Conservation (phyloP, 2,888 invertebrate species). For the Drosophila buzzatii region DNA sequence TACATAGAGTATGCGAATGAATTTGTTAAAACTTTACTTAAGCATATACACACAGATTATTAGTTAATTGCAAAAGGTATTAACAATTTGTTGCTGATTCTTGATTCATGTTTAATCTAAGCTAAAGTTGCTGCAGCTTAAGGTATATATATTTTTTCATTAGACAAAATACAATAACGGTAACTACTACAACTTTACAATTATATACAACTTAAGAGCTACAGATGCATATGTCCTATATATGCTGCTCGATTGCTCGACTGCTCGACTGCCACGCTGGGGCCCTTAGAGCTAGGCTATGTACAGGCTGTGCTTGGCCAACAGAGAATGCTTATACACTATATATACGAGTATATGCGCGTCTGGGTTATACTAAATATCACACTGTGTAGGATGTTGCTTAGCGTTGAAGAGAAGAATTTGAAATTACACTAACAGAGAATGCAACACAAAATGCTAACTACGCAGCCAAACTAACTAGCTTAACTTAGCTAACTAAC, state of each 20-base stretch:
- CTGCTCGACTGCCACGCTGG: conserved; percentile 5
- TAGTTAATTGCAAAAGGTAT: conserved; percentile 15
- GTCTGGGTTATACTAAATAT: conserved; percentile 83
- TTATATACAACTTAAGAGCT: conserved; percentile 65
- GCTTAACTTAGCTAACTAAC: conserved; percentile 19
- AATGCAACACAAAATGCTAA: conserved; percentile 60
- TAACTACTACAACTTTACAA: conserved; percentile 73
- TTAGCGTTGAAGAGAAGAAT: conserved; percentile 66
- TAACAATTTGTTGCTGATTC: conserved; percentile 48
- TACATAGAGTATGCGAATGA: conserved; percentile 42
- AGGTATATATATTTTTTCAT: conserved; percentile 23
- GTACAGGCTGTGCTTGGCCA: conserved; percentile 52
- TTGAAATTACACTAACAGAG: conserved; percentile 63
- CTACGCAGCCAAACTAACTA: conserved; percentile 52
- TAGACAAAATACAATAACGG: conserved; percentile 74
- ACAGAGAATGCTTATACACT: conserved; percentile 23
- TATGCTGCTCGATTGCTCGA: background rate
- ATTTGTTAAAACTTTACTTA: conserved; percentile 40
- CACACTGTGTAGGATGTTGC: conserved; percentile 85
- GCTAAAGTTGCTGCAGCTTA: conserved; percentile 40
- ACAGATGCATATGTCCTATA: background rate
- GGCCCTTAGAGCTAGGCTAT: conserved; percentile 40
- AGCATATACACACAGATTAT: conserved; percentile 29
- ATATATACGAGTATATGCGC: conserved; percentile 54
- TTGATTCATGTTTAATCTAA: conserved; percentile 26